Percentiles rank a stretch among this genome's conserved stretches.
These are phyloP conservation scores for Darevskia nairensis DNA, from an alignment of 2,797 vertebrate genomes.

Conservation along the genomic window DNA sequence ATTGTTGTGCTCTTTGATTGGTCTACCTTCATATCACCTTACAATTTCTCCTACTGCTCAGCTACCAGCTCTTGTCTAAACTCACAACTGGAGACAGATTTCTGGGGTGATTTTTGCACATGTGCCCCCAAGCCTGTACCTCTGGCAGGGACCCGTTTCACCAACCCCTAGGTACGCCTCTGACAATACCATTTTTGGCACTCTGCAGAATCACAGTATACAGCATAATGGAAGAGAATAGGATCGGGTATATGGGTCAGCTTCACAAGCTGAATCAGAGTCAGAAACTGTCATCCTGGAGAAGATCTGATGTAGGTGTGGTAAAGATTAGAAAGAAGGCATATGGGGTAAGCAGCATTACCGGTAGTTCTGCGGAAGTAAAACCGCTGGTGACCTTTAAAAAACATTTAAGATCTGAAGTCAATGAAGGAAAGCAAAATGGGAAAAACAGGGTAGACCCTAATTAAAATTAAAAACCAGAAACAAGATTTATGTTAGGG, in stretches of 20 bases:
- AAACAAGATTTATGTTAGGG: neutral
- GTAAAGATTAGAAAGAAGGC: neutral
- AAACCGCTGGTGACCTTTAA: neutral
- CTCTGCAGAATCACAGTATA: too few relatives aligned
- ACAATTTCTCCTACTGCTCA: too few relatives aligned
- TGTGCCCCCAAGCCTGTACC: too few relatives aligned
- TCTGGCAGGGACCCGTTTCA: too few relatives aligned
- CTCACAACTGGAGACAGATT: too few relatives aligned
- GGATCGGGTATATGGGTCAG: neutral
- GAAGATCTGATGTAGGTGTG: neutral
- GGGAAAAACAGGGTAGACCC: conserved; percentile 15
- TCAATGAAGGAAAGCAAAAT: neutral
- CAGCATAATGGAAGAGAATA: too few relatives aligned
- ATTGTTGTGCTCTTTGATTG: too few relatives aligned
- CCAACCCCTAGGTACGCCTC: too few relatives aligned
- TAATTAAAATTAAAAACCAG: neutral
- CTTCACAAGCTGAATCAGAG: neutral
- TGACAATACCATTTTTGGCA: too few relatives aligned
- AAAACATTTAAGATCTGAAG: neutral
- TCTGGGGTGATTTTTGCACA: too few relatives aligned
- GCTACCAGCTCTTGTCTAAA: too few relatives aligned
- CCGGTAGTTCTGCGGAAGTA: neutral
- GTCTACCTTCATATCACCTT: too few relatives aligned
- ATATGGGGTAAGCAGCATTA: neutral
- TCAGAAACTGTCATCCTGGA: neutral